phyloP scores from a whole-genome alignment of 2,888 invertebrate species.

The Drosophila recens region DNA sequence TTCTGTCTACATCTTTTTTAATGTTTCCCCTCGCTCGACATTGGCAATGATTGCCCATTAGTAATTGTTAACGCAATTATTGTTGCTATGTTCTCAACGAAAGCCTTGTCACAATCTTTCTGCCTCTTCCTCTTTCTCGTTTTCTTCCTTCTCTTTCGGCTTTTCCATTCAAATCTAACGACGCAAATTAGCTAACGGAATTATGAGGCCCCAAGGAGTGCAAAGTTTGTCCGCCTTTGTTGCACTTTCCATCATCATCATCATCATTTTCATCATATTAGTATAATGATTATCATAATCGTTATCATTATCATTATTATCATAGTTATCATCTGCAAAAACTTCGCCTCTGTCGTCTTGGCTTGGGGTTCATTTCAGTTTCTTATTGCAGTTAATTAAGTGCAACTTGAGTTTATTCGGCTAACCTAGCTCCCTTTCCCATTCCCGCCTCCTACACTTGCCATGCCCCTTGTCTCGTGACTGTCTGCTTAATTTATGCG shows the following conservation, averaged over 20 bases:
- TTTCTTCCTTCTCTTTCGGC: background rate
- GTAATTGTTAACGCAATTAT: conserved; percentile 69
- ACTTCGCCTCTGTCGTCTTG: conserved; percentile 16
- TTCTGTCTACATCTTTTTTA: background rate
- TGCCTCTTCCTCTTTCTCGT: background rate
- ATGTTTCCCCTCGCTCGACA: conserved; percentile 22
- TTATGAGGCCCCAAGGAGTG: conserved; percentile 54
- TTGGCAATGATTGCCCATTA: conserved; percentile 56
- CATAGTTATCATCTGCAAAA: conserved; percentile 31
- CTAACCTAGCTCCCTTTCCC: background rate
- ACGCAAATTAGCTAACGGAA: conserved; percentile 67
- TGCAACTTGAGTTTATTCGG: conserved; percentile 65
- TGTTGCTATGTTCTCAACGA: conserved; percentile 28
- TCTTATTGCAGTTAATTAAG: conserved; percentile 80
- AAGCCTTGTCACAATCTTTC: background rate
- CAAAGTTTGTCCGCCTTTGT: conserved; percentile 54
- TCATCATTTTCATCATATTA: conserved; percentile 15
- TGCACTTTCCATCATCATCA: conserved; percentile 44
- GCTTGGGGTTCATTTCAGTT: conserved; percentile 70
- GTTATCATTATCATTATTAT: conserved; percentile 8
- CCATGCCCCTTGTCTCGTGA: background rate
- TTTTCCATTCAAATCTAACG: conserved; percentile 50
- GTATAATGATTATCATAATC: conserved; percentile 21
- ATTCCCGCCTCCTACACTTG: background rate
- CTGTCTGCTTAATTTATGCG: conserved; percentile 59